Conservation (phyloP, 2,113 vertebrate species). For the Labrus mixtus region DNA sequence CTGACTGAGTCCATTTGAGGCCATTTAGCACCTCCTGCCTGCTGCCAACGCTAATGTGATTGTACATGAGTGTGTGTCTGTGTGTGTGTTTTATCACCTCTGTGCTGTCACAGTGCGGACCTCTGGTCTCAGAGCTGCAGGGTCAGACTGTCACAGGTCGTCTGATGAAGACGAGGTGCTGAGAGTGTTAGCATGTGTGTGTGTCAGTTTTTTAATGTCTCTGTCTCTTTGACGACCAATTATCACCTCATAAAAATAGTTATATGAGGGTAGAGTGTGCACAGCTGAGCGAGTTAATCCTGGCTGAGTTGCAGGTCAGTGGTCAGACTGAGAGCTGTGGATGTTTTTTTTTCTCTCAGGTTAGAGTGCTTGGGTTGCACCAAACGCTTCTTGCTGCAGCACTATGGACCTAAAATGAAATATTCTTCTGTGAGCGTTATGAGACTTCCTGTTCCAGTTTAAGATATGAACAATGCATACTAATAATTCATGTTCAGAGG, state of each 20-base stretch:
- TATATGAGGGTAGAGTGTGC: not conserved
- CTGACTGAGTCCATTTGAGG: conserved; percentile 73
- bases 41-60: conserved; percentile 45
- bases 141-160: conserved; percentile 22
- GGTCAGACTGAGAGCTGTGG: not conserved
- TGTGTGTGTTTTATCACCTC: conserved; percentile 35
- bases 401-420: no score
- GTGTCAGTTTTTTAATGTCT: not conserved
- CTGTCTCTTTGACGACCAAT: not conserved
- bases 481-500: no score
- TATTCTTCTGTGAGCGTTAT: no score
- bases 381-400: no score
- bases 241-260: not conserved
- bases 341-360: no score
- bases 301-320: not conserved
- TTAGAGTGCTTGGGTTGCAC: no score
- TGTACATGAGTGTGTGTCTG: not conserved
- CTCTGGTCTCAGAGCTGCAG: conserved; percentile 17
- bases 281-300: not conserved
- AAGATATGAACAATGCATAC: no score
- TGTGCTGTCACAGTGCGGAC: conserved; percentile 18
- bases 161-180: not conserved
- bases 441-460: no score
- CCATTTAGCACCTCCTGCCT: conserved; percentile 72
- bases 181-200: no score